These are phyloP conservation scores for Andrena hattorfiana DNA, from an alignment of 2,888 invertebrate genomes.

Conservation along the genomic window DNA sequence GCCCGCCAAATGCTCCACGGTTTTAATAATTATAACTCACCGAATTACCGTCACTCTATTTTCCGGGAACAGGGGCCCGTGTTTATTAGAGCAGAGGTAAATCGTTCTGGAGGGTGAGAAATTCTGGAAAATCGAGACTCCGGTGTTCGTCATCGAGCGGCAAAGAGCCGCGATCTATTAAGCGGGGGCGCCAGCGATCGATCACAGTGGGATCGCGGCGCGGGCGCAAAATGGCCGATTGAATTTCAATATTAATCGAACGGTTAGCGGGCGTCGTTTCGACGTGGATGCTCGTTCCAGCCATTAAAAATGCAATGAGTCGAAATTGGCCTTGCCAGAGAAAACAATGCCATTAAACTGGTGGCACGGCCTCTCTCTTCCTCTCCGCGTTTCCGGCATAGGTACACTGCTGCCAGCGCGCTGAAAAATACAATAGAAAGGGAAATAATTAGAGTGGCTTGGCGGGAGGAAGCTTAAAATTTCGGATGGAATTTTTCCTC, in stretches of 20 bases:
- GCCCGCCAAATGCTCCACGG: background rate
- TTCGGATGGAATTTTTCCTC: constrained; percentile 1
- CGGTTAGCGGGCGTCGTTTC: constrained; percentile 24
- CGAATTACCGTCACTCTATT: constrained; percentile 1
- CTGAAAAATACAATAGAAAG: background rate
- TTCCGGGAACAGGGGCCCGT: background rate
- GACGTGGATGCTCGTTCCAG: constrained; percentile 29
- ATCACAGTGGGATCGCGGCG: constrained; percentile 18
- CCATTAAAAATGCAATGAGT: constrained; percentile 51
- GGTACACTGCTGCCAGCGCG: background rate
- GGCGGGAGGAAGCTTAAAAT: background rate
- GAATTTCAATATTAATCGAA: constrained; percentile 61
- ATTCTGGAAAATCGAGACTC: background rate
- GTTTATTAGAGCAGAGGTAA: constrained; percentile 2
- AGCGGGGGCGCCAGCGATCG: background rate
- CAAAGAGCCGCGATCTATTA: constrained; percentile 16
- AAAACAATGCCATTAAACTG: constrained; percentile 52
- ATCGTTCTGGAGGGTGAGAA: background rate
- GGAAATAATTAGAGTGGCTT: constrained; percentile 1
- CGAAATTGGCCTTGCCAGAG: constrained; percentile 48
- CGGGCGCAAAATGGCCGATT: constrained; percentile 46
- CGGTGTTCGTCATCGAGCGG: background rate
- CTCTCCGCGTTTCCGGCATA: constrained; percentile 12
- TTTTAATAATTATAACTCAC: constrained; percentile 7
- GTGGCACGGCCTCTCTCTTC: background rate